Evolutionary conservation across 2,113 vertebrate genomes (phyloP), one percentile per base, ranked within the genome.

Genomic region (Corydoras maculifer): DNA sequence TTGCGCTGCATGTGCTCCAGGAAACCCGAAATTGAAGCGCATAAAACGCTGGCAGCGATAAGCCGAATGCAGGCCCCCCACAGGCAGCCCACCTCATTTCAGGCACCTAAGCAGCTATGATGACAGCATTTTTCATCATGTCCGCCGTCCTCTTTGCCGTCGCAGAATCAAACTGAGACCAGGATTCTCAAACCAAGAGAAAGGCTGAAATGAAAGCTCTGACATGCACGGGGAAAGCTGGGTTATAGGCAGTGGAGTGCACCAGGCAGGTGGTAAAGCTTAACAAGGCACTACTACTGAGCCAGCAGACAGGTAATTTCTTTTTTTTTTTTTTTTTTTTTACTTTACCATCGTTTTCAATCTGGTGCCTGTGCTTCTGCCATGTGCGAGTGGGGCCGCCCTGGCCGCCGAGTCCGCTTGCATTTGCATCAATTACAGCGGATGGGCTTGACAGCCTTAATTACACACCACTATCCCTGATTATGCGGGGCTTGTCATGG

Each of bases 371-470:
- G 49, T 32, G 58, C 48, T 14, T 8, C 55, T 72, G 73, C 65
- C 73, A 73, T 72, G 70, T 72, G 62, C 57, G 55, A 66, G 66
- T 5, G 25, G 74, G 75, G 66, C 72, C 13, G 68, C 64, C 75
- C 75, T 11, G 35, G 72, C 68, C 78, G 61, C 77, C 88, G 85
- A 85, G 86, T 87, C 83, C 84, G 85, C 89, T 88, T 86, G 87
- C 88, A 87, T 87, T 85, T 88, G 87, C 89, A 91, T 93, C 91
- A 90, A 82, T 93, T 91, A 90, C 87, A 88, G 70, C 71, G 89
- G 89, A 90, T 85, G 89, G 87, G 78, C 84, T 82, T 93, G 92
- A 92, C 92, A 93, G 90, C 89, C 88, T 86, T 92, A 94, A 95
- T 95, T 92, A 93, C 88, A 78, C 88, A 90, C 90, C 90, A 88